These are phyloP conservation scores for Scaptomyza montana DNA, from an alignment of 1,140 invertebrate genomes.

Conservation along the genomic window DNA sequence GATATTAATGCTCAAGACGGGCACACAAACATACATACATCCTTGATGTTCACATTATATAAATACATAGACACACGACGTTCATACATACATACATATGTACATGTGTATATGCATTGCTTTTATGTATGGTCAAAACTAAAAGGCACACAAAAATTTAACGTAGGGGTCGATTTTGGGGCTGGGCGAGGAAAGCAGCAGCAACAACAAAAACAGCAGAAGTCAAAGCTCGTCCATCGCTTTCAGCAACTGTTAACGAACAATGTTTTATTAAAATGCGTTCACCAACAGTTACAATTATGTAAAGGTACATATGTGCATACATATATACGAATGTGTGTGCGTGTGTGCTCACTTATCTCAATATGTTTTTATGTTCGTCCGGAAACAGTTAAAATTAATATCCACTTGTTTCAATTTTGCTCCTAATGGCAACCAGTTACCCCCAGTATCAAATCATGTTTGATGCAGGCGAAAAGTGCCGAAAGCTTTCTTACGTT, in stretches of 20 bases:
- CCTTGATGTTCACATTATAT: too few species aligned
- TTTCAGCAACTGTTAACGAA: conserved; percentile 23
- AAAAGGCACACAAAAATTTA: conserved; percentile 45
- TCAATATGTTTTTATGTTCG: too few species aligned
- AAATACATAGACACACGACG: too few species aligned
- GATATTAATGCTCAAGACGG: conserved; percentile 42
- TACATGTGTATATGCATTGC: conserved; percentile 12
- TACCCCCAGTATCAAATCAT: conserved; percentile 9
- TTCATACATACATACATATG: too few species aligned
- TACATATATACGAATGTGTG: too few species aligned
- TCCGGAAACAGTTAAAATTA: conserved; percentile 42
- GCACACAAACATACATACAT: too few species aligned
- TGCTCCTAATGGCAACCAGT: too few species aligned
- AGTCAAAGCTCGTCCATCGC: not conserved
- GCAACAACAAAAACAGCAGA: not conserved
- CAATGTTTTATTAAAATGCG: conserved; percentile 42
- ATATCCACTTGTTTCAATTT: conserved; percentile 18
- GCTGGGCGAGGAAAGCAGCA: too few species aligned
- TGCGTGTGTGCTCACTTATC: too few species aligned
- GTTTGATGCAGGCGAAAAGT: conserved; percentile 25
- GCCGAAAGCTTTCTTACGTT: too few species aligned
- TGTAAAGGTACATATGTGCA: not conserved
- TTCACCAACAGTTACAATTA: conserved; percentile 31
- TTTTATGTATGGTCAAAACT: conserved; percentile 18
- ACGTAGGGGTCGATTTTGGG: conserved; percentile 26